phyloP scores from a whole-genome alignment of 2,797 vertebrate genomes.

The Platalea minor region DNA sequence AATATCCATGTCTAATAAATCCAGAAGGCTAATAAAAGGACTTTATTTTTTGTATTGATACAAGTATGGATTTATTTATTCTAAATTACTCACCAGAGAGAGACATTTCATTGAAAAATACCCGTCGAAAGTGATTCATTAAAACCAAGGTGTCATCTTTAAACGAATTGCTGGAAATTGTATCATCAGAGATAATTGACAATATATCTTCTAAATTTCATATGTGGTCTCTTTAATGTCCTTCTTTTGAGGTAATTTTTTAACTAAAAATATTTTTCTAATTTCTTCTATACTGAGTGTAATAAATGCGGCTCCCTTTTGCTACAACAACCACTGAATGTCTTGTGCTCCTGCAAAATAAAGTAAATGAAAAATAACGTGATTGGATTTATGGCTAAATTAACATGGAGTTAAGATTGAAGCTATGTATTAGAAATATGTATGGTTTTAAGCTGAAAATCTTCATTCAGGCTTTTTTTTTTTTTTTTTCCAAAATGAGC shows the following conservation, averaged over 20 bases:
- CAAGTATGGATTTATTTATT: constrained; percentile 83
- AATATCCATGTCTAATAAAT: constrained; percentile 80
- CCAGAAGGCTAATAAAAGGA: constrained; percentile 64
- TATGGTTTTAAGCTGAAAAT: background rate
- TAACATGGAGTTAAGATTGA: background rate
- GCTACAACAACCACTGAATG: background rate
- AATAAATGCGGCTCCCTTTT: background rate
- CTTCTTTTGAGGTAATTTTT: constrained; percentile 10
- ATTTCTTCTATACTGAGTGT: background rate
- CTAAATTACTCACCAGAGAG: constrained; percentile 78
- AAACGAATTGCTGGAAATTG: constrained; percentile 59
- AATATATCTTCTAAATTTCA: constrained; percentile 17
- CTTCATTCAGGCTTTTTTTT: background rate
- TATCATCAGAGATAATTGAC: constrained; percentile 59
- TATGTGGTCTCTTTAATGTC: background rate
- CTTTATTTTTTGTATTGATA: constrained; percentile 76
- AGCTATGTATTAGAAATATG: background rate
- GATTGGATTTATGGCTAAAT: background rate
- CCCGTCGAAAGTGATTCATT: constrained; percentile 59
- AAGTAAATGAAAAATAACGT: background rate
- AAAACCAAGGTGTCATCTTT: constrained; percentile 64
- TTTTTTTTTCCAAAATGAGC: background rate
- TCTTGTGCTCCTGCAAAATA: background rate
- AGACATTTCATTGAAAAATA: constrained; percentile 79
- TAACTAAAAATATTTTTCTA: background rate